phyloP scores from a whole-genome alignment of 2,888 invertebrate genomes.

The Hyposoter didymator region DNA sequence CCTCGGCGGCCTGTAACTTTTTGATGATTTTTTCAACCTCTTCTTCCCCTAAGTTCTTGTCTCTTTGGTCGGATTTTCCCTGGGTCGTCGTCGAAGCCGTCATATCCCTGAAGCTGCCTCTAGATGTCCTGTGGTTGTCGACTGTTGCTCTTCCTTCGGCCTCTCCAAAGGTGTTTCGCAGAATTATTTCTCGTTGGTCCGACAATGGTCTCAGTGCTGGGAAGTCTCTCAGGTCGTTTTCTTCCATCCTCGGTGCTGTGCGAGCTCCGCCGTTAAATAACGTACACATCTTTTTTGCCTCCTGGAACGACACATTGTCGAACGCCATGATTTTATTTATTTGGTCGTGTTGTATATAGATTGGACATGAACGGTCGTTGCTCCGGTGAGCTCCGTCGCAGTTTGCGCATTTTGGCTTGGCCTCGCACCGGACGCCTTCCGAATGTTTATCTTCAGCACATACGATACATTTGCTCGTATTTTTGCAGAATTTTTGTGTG shows the following conservation, averaged over 20 bases:
- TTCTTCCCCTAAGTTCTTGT: not conserved
- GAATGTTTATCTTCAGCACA: conserved; percentile 4
- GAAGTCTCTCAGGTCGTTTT: conserved; percentile 12
- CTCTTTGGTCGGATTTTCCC: not conserved
- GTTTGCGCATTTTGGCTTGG: not conserved
- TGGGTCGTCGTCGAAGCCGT: not conserved
- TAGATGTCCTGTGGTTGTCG: not conserved
- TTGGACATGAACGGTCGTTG: conserved; percentile 8
- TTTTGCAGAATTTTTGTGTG: conserved; percentile 24
- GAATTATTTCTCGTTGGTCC: not conserved
- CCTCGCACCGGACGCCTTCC: not conserved
- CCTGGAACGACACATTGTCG: conserved; percentile 24
- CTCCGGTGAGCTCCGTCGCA: conserved; percentile 20
- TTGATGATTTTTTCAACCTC: conserved; percentile 13
- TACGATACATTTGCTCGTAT: not conserved
- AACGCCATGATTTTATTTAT: conserved; percentile 32
- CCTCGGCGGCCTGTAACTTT: not conserved
- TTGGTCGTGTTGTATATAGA: not conserved
- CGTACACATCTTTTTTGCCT: conserved; percentile 19
- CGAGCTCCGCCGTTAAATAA: not conserved
- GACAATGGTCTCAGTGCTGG: not conserved
- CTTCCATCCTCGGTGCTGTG: not conserved
- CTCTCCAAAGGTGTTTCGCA: conserved; percentile 21
- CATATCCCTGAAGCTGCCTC: not conserved
- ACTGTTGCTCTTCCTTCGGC: not conserved